phyloP scores from a whole-genome alignment of 2,797 vertebrate species.

The Danio jaintianensis region DNA sequence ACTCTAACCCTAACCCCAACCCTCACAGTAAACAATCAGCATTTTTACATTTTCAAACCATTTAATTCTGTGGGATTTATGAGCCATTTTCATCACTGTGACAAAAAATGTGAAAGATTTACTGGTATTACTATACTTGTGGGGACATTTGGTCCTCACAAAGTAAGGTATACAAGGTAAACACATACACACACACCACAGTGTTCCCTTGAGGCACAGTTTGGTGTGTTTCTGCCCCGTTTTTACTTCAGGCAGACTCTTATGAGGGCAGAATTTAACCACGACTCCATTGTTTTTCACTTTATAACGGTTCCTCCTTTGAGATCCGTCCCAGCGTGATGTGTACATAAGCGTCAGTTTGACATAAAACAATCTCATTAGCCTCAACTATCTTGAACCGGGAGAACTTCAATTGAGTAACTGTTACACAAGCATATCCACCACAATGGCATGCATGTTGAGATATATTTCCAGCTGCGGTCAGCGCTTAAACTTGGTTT shows the following conservation, averaged over 20 bases:
- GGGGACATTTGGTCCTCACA: no score
- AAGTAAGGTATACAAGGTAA: no score
- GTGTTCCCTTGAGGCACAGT: no score
- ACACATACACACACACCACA: no score
- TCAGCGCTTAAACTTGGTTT: constrained; percentile 38
- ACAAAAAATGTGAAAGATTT: no score
- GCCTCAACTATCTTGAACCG: constrained; percentile 25
- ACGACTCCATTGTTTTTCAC: constrained; percentile 16
- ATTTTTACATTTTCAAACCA: no score
- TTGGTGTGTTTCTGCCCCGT: no score
- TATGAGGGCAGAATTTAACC: constrained; percentile 17
- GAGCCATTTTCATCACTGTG: no score
- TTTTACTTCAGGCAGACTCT: neutral
- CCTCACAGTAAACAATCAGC: no score
- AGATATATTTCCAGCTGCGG: constrained; percentile 46
- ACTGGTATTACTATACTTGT: no score
- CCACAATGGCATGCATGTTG: constrained; percentile 30
- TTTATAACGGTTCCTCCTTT: constrained; percentile 6
- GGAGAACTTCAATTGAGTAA: constrained; percentile 26
- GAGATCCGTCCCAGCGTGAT: constrained; percentile 1
- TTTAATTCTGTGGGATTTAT: no score
- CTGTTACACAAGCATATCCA: constrained; percentile 42
- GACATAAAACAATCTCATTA: constrained; percentile 34
- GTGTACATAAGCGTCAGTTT: constrained; percentile 6
- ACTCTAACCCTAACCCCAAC: no score